Evolutionary conservation across 64 coral and sea anemone species (phyloP), one percentile per base, ranked within the genome.

Genomic region (Catalaphyllia jardinei): DNA sequence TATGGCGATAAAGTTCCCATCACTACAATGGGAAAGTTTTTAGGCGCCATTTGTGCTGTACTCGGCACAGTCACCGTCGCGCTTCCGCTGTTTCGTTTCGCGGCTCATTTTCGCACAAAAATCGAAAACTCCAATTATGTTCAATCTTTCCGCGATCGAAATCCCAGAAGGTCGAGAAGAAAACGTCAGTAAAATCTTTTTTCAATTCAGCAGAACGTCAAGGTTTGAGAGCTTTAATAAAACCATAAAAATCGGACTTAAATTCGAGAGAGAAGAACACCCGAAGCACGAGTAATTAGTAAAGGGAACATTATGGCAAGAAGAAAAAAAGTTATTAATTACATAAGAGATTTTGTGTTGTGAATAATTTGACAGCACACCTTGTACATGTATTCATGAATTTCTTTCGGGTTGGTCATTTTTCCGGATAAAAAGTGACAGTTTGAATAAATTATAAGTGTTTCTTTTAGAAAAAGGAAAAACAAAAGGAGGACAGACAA

Each of bases 71-170:
- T 96, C 8, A 73, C 92, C 2, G 92, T 96, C 15, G 94, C 94
- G 2, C 46, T 96, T n/a, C 94, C 94, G 0, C 73, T 96, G 38
- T 96, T 96, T 89, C 90, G 94, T 18, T 96, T 96, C 38, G 94
- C 94, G 14, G 90, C 90, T 24, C 91, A 96, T 29, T 92, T 96
- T 52, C 71, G 90, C 65, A 74, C 67, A 1, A 92, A 49, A 89
- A 52, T 96, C 18, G 90, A 92, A 63, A 69, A 39, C 38, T 85
- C 81, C 13, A 22, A 31, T 52, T 71, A 71, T 27, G 42, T 85
- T 39, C 14, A 19, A 85, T 17, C 20, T 24, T 15, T 5, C 22
- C 81, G 33, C 62, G 81, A 85, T 71, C 11, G 33, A 50, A 85
- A 71, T 42, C 11, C 11, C 27, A 71, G 13, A 13, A 50, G 20